Evolutionary conservation across 2,888 invertebrate species (phyloP).

Genomic region (Noctua pronuba): DNA sequence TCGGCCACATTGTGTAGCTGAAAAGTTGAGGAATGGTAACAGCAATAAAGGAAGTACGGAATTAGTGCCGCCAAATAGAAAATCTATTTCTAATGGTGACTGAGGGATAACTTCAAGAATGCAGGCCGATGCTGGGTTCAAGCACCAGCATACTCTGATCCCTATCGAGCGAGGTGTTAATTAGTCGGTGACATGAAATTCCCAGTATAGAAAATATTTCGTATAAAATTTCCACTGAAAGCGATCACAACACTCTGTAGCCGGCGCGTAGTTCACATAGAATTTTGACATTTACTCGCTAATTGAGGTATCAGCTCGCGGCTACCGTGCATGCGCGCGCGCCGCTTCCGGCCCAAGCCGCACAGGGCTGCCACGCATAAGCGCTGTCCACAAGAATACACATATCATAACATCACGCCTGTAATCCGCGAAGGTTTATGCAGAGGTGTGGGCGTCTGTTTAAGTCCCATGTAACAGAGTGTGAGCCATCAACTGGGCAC

Average conservation of each 20-base stretch:
- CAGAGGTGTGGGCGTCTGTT: background rate
- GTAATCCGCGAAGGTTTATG: background rate
- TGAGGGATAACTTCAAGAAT: background rate
- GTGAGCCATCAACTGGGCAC: background rate
- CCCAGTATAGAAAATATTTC: background rate
- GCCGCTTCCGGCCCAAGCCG: constrained; percentile 75
- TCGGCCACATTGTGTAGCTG: background rate
- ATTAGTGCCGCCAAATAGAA: background rate
- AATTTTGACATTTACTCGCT: constrained; percentile 84
- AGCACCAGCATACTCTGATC: background rate
- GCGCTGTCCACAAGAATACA: background rate
- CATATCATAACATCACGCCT: background rate
- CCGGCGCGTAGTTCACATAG: constrained; percentile 80
- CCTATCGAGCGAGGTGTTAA: constrained; percentile 8
- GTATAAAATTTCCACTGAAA: constrained; percentile 36
- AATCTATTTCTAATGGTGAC: background rate
- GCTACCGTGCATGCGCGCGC: constrained; percentile 83
- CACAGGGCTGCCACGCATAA: constrained; percentile 35
- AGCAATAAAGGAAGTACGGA: too few species aligned
- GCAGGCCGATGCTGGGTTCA: background rate
- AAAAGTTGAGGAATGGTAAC: background rate
- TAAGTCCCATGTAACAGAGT: background rate
- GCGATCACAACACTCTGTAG: constrained; percentile 72
- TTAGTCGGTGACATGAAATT: constrained; percentile 16
- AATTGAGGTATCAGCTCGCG: constrained; percentile 85